Evolutionary conservation across 2,113 vertebrate genomes (phyloP).

Genomic region (Xiphophorus maculatus): DNA sequence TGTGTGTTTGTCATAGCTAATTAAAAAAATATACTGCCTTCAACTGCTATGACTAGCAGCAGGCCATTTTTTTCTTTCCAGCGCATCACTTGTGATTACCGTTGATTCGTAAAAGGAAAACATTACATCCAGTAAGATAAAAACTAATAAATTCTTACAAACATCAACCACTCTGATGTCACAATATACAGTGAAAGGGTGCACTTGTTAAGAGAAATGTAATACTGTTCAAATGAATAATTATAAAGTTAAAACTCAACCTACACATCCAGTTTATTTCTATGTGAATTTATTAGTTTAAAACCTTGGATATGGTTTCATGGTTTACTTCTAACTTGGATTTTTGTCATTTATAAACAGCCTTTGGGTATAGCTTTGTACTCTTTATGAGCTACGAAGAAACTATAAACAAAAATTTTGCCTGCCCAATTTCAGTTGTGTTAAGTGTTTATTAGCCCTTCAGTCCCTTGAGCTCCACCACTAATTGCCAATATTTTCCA

Average conservation of each 20-base stretch:
- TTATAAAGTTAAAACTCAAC: not conserved
- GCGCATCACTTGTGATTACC: constrained; percentile 23
- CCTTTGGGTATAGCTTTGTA: not conserved
- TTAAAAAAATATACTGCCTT: constrained; percentile 17
- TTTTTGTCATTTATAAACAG: not conserved
- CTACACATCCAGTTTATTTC: not conserved
- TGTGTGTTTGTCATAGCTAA: constrained; percentile 23
- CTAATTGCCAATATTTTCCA: not conserved
- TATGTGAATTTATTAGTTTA: not conserved
- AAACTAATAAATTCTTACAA: not conserved
- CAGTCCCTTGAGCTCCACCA: not conserved
- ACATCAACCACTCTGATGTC: not conserved
- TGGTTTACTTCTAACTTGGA: not conserved
- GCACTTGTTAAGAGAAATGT: not conserved
- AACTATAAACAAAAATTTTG: not conserved
- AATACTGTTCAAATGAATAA: not conserved
- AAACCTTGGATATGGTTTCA: not conserved
- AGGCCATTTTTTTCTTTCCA: constrained; percentile 4
- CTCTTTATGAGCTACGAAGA: not conserved
- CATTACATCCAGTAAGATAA: not conserved
- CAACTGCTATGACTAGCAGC: constrained; percentile 2
- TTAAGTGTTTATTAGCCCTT: not conserved
- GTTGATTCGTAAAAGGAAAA: constrained; percentile 9
- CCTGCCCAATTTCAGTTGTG: not conserved
- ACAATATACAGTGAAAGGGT: not conserved